Base-by-base conservation (phyloP, 2,888 invertebrate genomes). In the Tuta absoluta region DNA sequence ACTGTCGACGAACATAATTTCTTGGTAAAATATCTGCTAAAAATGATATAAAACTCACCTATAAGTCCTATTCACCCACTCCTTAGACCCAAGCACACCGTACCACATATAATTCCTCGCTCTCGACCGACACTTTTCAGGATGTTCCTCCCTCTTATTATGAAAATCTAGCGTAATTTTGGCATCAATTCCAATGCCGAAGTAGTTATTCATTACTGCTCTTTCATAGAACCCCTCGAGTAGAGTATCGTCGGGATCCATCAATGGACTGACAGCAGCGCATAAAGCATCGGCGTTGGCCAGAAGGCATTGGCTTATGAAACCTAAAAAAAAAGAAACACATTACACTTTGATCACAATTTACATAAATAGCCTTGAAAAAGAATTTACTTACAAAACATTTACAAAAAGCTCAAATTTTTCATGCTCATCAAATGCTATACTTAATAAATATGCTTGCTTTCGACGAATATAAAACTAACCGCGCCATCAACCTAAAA, bases 141-240 rank as follows among this genome's bases (percentile, higher is more conserved):
- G 98, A 86, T 98, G 98, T 77, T 98, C 98, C 80, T 99, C 98
- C 37, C 99, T 93, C 85, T 98, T 99, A 79, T 98, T 97, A 85
- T 99, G 98, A 82, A 99, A 99, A 82, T 99, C 99, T 56, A 99
- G 89, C 0, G 98, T 97, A 63, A 99, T 98, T 88, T 99, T 99
- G 0, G 99, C 99, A 89, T 99, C 99, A 68, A 99, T 97, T 0
- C 99, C 99, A 77, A 99, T 99, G 0, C 99, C 99, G 82, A 99
- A 99, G 83, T 99, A 99, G 84, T 99, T 99, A 87, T 99, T 99
- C 99, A 99, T 99, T 1, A 98, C 98, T 77, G 98, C 98, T 72
- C 96, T 95, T 86, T 99, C 99, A 75, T 96, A 96, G 84, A 96
- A 97, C 0, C 97, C 97, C 90, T 97, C 97, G 79, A 96, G 89